Conservation (phyloP, 2,888 invertebrate genomes). For the Cosmorhoe ocellata region DNA sequence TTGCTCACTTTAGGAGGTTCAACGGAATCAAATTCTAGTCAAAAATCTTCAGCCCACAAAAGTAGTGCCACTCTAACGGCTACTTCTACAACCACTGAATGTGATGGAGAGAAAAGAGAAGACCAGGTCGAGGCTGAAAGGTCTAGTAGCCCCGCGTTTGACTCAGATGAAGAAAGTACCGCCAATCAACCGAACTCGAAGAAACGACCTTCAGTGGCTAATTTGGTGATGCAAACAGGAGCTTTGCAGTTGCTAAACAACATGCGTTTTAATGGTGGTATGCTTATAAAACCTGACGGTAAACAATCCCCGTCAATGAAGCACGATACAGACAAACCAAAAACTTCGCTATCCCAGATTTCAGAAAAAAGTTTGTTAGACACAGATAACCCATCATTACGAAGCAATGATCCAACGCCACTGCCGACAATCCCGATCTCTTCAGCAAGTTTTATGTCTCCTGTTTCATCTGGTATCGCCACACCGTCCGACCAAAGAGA, state of each 20-base stretch:
- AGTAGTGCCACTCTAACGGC: constrained; percentile 82
- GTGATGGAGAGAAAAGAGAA: constrained; percentile 74
- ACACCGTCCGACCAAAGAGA: constrained; percentile 73
- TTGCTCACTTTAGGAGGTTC: constrained; percentile 71
- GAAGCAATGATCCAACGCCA: constrained; percentile 55
- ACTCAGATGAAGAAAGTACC: constrained; percentile 95
- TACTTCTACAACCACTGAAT: constrained; percentile 80
- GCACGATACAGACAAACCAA: constrained; percentile 64
- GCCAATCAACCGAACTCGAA: constrained; percentile 78
- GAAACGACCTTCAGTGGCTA: constrained; percentile 86
- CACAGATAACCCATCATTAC: constrained; percentile 77
- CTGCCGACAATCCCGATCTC: constrained; percentile 59
- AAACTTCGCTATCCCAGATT: constrained; percentile 82
- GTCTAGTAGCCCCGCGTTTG: constrained; percentile 96
- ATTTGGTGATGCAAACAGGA: constrained; percentile 86
- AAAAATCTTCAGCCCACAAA: constrained; percentile 83
- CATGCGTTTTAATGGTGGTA: constrained; percentile 80
- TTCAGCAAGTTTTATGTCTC: constrained; percentile 63
- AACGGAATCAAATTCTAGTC: constrained; percentile 83
- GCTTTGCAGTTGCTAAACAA: constrained; percentile 78
- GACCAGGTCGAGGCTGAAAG: constrained; percentile 85
- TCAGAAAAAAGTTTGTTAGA: constrained; percentile 85
- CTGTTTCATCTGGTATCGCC: constrained; percentile 66
- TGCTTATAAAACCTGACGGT: constrained; percentile 69
- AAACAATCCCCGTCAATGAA: constrained; percentile 65